These are phyloP conservation scores for Leptoteleia sp. DNA, from an alignment of 1,140 invertebrate genomes.

Conservation along the genomic window DNA sequence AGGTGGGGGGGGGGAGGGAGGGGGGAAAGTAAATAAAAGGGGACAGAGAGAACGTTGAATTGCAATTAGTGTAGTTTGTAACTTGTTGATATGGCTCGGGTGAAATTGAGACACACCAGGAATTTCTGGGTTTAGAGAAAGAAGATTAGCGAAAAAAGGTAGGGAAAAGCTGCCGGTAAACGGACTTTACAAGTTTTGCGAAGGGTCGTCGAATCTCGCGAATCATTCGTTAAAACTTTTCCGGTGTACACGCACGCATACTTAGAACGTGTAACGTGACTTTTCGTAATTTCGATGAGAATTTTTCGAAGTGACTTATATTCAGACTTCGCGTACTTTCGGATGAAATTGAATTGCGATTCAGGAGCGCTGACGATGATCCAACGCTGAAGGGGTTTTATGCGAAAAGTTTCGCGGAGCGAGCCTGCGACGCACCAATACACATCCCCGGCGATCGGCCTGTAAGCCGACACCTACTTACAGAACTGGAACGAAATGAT, in stretches of 20 bases:
- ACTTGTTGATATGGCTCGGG: slow-evolving; percentile 9
- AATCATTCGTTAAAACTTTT: slow-evolving; percentile 51
- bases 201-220: slow-evolving; percentile 44
- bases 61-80: slow-evolving; percentile 12
- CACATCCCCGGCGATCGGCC: slow-evolving; percentile 35
- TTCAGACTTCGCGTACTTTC: slow-evolving; percentile 48
- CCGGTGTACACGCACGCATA: slow-evolving; percentile 28
- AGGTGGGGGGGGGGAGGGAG: too few relatives aligned
- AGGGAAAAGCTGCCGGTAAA: slow-evolving; percentile 26
- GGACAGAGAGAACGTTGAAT: too few relatives aligned
- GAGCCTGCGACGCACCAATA: slow-evolving; percentile 37
- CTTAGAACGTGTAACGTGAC: slow-evolving; percentile 21
- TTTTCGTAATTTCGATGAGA: slow-evolving; percentile 62
- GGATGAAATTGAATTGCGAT: slow-evolving; percentile 66
- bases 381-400: slow-evolving; percentile 55
- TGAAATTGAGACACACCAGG: slow-evolving; percentile 8
- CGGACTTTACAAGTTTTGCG: slow-evolving; percentile 46
- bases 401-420: slow-evolving; percentile 57
- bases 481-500: slow-evolving; percentile 67
- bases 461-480: slow-evolving; percentile 68
- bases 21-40: too few relatives aligned
- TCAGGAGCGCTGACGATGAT: slow-evolving; percentile 56
- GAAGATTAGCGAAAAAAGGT: slow-evolving; percentile 25
- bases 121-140: slow-evolving; percentile 30
- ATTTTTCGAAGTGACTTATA: slow-evolving; percentile 49